These are phyloP conservation scores for Sinotaia quadrata DNA, from an alignment of 2,888 invertebrate species.

Conservation along the genomic window DNA sequence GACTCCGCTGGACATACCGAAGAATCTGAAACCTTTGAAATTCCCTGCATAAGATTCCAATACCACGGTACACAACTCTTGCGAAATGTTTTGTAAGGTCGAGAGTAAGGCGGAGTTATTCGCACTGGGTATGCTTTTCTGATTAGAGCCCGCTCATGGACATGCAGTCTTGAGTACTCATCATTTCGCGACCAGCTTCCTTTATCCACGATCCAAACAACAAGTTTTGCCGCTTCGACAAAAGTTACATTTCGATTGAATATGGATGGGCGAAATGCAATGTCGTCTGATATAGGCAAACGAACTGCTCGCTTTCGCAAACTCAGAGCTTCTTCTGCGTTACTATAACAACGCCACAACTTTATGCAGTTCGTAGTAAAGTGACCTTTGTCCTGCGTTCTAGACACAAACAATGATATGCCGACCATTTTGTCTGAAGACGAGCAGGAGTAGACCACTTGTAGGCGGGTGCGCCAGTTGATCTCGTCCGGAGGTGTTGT, in stretches of 20 bases:
- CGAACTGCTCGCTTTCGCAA: conserved; percentile 18
- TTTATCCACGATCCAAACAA: conserved; percentile 54
- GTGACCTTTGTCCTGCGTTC: neutral
- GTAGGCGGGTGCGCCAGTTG: conserved; percentile 1
- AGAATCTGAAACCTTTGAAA: conserved; percentile 32
- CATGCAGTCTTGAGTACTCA: neutral
- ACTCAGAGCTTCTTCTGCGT: neutral
- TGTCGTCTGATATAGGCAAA: conserved; percentile 40
- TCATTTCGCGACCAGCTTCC: conserved; percentile 38
- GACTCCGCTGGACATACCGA: conserved; percentile 5
- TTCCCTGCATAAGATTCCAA: conserved; percentile 35
- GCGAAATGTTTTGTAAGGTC: conserved; percentile 41
- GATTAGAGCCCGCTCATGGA: conserved; percentile 36
- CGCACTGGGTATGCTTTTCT: conserved; percentile 43
- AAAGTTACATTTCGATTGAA: conserved; percentile 43
- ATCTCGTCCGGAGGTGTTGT: neutral
- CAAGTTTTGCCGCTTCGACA: conserved; percentile 41
- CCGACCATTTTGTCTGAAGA: conserved; percentile 12
- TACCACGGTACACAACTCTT: conserved; percentile 48
- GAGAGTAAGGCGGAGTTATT: conserved; percentile 49
- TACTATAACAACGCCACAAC: conserved; percentile 16
- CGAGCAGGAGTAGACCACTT: conserved; percentile 9
- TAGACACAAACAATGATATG: conserved; percentile 1
- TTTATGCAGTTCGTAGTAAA: neutral
- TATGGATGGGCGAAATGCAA: conserved; percentile 50